These are phyloP conservation scores for Zygogramma bicolorata DNA, from an alignment of 2,888 invertebrate species.

Conservation along the genomic window DNA sequence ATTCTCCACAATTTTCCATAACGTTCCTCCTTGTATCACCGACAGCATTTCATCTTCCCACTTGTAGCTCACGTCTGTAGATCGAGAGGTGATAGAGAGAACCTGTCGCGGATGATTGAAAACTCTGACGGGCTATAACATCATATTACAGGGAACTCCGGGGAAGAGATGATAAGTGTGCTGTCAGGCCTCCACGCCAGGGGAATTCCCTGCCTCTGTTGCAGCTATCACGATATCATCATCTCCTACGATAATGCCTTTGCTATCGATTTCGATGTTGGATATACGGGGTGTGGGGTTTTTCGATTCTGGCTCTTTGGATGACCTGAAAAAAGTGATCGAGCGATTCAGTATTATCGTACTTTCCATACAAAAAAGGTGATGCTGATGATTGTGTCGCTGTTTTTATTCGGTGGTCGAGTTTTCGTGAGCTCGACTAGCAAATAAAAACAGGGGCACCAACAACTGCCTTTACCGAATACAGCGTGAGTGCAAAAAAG, in stretches of 20 bases:
- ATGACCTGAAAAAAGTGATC: background rate
- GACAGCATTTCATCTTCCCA: conserved; percentile 38
- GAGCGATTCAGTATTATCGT: too few species aligned
- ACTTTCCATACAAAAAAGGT: too few species aligned
- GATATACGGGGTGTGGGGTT: background rate
- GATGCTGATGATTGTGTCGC: too few species aligned
- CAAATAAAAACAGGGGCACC: too few species aligned
- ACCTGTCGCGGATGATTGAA: conserved; percentile 65
- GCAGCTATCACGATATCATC: conserved; percentile 51
- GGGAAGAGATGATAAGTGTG: conserved; percentile 65
- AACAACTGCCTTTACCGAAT: too few species aligned
- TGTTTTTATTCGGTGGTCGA: too few species aligned
- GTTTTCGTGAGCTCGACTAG: too few species aligned
- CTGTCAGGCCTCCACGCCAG: conserved; percentile 60
- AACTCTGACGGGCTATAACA: conserved; percentile 66
- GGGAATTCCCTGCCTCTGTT: conserved; percentile 57
- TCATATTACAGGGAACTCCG: conserved; percentile 64
- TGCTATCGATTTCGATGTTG: conserved; percentile 31
- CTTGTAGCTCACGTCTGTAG: conserved; percentile 42
- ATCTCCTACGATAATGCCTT: conserved; percentile 48
- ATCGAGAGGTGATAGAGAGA: conserved; percentile 57
- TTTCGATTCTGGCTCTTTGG: background rate
- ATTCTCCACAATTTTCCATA: conserved; percentile 6
- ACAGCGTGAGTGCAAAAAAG: too few species aligned
- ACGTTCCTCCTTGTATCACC: conserved; percentile 25